Conservation (phyloP, 2,888 invertebrate species). For the Trimorus sp. region DNA sequence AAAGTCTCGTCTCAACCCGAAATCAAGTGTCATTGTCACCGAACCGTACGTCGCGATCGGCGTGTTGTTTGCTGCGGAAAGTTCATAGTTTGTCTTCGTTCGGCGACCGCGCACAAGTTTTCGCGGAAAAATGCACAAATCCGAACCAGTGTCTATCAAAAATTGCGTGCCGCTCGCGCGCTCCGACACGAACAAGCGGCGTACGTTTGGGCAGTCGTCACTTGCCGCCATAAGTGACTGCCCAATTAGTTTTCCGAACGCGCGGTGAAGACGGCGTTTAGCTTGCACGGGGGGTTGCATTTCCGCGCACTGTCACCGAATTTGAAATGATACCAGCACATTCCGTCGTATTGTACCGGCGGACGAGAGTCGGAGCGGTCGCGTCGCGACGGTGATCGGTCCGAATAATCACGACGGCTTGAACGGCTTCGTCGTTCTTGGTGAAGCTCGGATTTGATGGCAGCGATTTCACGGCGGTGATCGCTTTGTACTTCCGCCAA, state of each 20-base stretch:
- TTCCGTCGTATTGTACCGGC: neutral
- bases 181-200: constrained; percentile 2
- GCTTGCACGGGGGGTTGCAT: constrained; percentile 18
- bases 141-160: constrained; percentile 11
- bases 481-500: too few relatives aligned
- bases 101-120: neutral
- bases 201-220: too few relatives aligned
- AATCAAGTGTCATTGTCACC: neutral
- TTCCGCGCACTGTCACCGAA: constrained; percentile 6
- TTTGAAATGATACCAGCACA: constrained; percentile 8
- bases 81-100: neutral
- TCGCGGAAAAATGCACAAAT: constrained; percentile 8
- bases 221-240: neutral
- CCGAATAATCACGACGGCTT: too few relatives aligned
- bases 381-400: too few relatives aligned
- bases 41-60: constrained; percentile 10
- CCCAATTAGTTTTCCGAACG: constrained; percentile 6
- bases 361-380: too few relatives aligned
- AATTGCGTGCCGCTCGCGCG: neutral
- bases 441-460: too few relatives aligned
- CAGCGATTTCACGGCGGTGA: too few relatives aligned
- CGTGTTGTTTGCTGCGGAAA: constrained; percentile 2
- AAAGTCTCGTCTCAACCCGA: neutral
- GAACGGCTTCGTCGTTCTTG: neutral
- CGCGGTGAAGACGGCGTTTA: too few relatives aligned